Percentiles rank a stretch among this genome's conserved stretches.
phyloP scores from a whole-genome alignment of 2,888 invertebrate species.

The Acanthacorydalis orientalis region DNA sequence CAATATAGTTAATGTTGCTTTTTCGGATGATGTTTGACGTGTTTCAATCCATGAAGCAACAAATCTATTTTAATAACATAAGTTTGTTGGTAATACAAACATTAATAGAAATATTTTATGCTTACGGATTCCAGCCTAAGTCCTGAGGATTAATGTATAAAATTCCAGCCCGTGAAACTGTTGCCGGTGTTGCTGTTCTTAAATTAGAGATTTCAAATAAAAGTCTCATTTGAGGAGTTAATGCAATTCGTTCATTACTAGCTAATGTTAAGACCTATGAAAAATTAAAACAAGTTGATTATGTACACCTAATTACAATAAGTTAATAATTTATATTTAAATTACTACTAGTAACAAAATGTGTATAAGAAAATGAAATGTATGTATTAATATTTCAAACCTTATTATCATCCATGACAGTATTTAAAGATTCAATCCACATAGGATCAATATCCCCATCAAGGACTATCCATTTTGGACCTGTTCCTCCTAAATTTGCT shows the following conservation, averaged over 20 bases:
- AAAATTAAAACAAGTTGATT: neutral
- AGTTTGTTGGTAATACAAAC: neutral
- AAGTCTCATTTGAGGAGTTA: constrained; percentile 76
- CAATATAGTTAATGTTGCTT: constrained; percentile 64
- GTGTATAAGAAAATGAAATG: no score
- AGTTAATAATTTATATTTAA: no score
- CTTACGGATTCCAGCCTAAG: constrained; percentile 87
- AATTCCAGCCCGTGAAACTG: constrained; percentile 88
- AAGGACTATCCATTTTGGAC: constrained; percentile 86
- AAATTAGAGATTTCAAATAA: constrained; percentile 87
- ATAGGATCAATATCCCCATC: constrained; percentile 96
- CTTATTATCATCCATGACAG: constrained; percentile 96
- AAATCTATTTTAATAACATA: constrained; percentile 32
- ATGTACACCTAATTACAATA: no score
- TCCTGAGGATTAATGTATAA: constrained; percentile 88
- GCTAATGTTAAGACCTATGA: constrained; percentile 68
- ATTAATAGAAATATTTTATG: constrained; percentile 11
- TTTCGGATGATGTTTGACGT: constrained; percentile 51
- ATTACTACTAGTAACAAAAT: no score
- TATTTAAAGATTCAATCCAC: constrained; percentile 96
- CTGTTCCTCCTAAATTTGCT: constrained; percentile 71
- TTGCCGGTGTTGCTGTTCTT: constrained; percentile 86
- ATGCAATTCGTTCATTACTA: constrained; percentile 84
- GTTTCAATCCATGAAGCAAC: constrained; percentile 81
- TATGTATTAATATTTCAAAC: constrained; percentile 28